A percentile compares a stretch with the other conserved stretches of the same genome.
Evolutionary conservation across 2,113 vertebrate species (phyloP).

Genomic region (Castor canadensis): DNA sequence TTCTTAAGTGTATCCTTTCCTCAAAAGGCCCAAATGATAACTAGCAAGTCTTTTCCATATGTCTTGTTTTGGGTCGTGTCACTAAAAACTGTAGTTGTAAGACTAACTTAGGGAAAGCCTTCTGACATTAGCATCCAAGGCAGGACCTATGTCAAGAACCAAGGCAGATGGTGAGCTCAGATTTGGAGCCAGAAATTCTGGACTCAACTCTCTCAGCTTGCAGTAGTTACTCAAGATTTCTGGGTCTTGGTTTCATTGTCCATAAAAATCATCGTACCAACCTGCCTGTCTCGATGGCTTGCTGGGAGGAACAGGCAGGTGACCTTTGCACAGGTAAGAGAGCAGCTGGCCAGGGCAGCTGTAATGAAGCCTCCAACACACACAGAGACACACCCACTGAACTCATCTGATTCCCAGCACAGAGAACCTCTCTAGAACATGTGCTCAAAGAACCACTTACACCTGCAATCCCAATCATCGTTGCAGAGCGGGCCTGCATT

Average conservation of each 20-base stretch:
- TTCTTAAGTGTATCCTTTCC: background rate
- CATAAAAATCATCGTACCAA: background rate
- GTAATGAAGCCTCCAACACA: too few species aligned
- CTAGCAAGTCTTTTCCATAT: background rate
- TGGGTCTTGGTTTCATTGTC: background rate
- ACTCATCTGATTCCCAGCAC: too few species aligned
- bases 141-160: background rate
- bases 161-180: background rate
- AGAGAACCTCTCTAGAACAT: background rate
- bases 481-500: too few species aligned
- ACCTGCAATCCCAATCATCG: background rate
- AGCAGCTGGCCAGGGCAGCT: background rate
- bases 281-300: background rate
- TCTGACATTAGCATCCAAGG: background rate
- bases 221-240: background rate
- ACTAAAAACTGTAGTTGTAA: too few species aligned
- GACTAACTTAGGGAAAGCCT: accelerated
- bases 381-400: too few species aligned
- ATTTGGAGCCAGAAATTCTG: background rate
- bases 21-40: background rate
- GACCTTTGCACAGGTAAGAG: accelerated
- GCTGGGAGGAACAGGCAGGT: too few species aligned
- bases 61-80: background rate
- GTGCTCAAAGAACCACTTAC: too few species aligned
- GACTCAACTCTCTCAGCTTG: background rate